Conservation (phyloP, 2,888 invertebrate genomes). For the Xylophagus ater region DNA sequence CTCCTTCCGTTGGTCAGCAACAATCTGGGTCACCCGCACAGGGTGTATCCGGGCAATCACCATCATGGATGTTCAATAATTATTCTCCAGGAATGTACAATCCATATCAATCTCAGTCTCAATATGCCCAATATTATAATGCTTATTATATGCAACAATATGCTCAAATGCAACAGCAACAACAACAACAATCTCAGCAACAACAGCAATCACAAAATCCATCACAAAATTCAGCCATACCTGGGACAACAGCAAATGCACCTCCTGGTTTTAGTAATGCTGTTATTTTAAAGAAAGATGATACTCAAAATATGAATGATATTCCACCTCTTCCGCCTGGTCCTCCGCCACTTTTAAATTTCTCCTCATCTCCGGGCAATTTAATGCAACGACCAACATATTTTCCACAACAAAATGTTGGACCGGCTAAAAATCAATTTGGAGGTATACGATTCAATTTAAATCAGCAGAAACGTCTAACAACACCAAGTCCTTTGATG, state of each 20-base stretch:
- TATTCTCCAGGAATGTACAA: conserved; percentile 13
- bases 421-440: conserved; percentile 32
- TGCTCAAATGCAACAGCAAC: conserved; percentile 22
- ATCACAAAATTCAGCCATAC: conserved; percentile 19
- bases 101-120: conserved; percentile 13
- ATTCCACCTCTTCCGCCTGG: conserved; percentile 49
- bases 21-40: conserved; percentile 8
- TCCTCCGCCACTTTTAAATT: conserved; percentile 39
- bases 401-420: conserved; percentile 17
- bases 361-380: conserved; percentile 29
- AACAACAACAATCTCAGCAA: conserved; percentile 24
- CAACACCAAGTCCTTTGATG: conserved; percentile 32
- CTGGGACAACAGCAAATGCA: conserved; percentile 34
- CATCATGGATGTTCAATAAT: conserved; percentile 16
- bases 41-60: conserved; percentile 4
- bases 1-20: conserved; percentile 1
- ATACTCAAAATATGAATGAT: conserved; percentile 29
- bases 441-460: conserved; percentile 46
- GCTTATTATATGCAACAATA: conserved; percentile 20
- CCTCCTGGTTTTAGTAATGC: conserved; percentile 43
- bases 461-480: conserved; percentile 38
- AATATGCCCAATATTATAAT: conserved; percentile 19
- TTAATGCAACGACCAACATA: conserved; percentile 35
- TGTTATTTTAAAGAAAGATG: conserved; percentile 22
- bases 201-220: conserved; percentile 28